Percentiles rank a stretch among this genome's conserved stretches.
These are phyloP conservation scores for Ahaetulla prasina DNA, from an alignment of 2,113 vertebrate species.

Conservation along the genomic window DNA sequence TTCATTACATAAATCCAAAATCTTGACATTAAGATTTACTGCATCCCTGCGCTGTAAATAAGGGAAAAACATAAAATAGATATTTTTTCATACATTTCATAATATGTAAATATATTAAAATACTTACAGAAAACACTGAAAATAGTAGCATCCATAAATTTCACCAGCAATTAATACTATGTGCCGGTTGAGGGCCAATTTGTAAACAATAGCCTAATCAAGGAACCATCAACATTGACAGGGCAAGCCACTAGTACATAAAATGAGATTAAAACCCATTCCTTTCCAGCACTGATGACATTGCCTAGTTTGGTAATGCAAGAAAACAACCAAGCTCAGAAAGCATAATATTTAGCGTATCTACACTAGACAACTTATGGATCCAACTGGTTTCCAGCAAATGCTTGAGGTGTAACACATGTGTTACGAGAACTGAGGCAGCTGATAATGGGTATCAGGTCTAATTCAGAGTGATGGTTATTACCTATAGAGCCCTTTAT, in stretches of 20 bases:
- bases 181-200: not conserved
- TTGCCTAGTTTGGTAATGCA: not conserved
- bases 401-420: not conserved
- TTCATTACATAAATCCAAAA: conserved; percentile 86
- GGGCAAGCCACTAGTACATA: not conserved
- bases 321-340: not conserved
- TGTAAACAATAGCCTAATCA: not conserved
- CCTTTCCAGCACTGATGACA: not conserved
- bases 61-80: conserved; percentile 18
- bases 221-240: not conserved
- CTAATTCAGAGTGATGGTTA: not conserved
- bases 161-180: not conserved
- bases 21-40: conserved; percentile 84
- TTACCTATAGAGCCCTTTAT: not conserved
- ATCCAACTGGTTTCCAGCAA: not conserved
- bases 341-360: not conserved
- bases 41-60: conserved; percentile 80
- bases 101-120: not conserved
- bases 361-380: not conserved
- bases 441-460: not conserved
- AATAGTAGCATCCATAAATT: not conserved
- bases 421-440: not conserved
- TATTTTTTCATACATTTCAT: not conserved
- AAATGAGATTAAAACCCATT: not conserved
- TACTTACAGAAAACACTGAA: not conserved